A percentile compares a stretch with the other conserved stretches of the same genome.
Conservation (phyloP, 2,113 vertebrate genomes). For the Eonycteris spelaea region DNA sequence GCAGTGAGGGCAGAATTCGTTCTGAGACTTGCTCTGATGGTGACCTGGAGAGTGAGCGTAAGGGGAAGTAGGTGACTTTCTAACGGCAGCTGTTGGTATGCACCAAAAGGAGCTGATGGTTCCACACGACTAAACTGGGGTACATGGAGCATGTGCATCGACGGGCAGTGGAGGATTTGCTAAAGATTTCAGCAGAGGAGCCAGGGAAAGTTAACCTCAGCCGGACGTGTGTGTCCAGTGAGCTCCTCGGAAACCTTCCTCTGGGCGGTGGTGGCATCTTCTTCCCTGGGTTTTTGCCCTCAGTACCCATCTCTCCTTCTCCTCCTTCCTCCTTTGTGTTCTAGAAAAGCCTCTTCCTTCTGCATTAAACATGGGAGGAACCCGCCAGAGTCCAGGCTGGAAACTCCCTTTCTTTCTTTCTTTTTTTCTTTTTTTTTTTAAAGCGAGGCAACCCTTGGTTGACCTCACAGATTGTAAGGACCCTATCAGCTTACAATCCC, state of each 20-base stretch:
- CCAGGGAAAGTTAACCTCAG: background rate
- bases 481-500: too few relatives aligned
- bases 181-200: background rate
- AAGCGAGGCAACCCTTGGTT: too few relatives aligned
- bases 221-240: rapidly evolving
- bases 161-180: background rate
- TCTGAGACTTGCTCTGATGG: background rate
- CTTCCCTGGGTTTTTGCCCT: background rate
- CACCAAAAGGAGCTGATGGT: background rate
- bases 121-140: background rate
- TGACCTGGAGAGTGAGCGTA: background rate
- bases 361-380: background rate
- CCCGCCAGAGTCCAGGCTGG: background rate
- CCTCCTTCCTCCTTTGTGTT: background rate
- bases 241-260: background rate
- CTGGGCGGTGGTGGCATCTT: rapidly evolving
- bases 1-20: background rate
- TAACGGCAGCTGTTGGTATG: background rate
- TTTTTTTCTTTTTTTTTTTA: too few relatives aligned
- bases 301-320: background rate
- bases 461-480: too few relatives aligned
- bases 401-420: background rate
- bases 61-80: background rate
- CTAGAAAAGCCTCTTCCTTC: background rate
- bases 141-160: background rate